These are phyloP conservation scores for Anableps anableps DNA, from an alignment of 2,797 vertebrate genomes.

Conservation along the genomic window DNA sequence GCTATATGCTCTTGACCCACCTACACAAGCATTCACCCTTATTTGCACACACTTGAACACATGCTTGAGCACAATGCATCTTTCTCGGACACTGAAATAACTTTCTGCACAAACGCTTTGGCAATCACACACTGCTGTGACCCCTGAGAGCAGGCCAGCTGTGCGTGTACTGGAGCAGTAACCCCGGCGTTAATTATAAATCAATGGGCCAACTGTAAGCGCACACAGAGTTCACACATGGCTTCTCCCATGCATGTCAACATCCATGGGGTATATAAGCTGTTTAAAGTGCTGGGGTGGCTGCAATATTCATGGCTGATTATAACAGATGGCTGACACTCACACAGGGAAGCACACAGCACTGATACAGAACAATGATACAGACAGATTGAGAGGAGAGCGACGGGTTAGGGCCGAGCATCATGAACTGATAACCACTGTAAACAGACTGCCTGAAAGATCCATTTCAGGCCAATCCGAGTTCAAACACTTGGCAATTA, in stretches of 20 bases:
- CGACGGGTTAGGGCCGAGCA: constrained; percentile 10
- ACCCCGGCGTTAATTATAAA: constrained; percentile 80
- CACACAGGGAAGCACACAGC: constrained; percentile 37
- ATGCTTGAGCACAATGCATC: constrained; percentile 2
- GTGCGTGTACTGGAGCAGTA: constrained; percentile 77
- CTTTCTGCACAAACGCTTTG: constrained; percentile 36
- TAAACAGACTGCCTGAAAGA: constrained; percentile 6
- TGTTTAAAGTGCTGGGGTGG: constrained; percentile 67
- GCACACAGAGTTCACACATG: constrained; percentile 70
- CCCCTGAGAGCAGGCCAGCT: constrained; percentile 80
- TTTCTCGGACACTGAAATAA: constrained; percentile 53
- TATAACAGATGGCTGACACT: constrained; percentile 73
- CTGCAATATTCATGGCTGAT: constrained; percentile 76
- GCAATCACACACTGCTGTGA: constrained; percentile 54
- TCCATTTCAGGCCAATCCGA: constrained; percentile 18
- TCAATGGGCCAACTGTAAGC: constrained; percentile 81
- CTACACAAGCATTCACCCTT: constrained; percentile 7
- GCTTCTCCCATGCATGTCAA: constrained; percentile 73
- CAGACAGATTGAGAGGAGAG: constrained; percentile 24
- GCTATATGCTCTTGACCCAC: background rate
- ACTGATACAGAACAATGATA: constrained; percentile 70
- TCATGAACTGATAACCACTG: constrained; percentile 30
- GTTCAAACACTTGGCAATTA: constrained; percentile 22
- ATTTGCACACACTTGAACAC: constrained; percentile 19
- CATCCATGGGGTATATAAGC: constrained; percentile 68